phyloP scores from a whole-genome alignment of 2,113 vertebrate genomes.

The Proteles cristata region DNA sequence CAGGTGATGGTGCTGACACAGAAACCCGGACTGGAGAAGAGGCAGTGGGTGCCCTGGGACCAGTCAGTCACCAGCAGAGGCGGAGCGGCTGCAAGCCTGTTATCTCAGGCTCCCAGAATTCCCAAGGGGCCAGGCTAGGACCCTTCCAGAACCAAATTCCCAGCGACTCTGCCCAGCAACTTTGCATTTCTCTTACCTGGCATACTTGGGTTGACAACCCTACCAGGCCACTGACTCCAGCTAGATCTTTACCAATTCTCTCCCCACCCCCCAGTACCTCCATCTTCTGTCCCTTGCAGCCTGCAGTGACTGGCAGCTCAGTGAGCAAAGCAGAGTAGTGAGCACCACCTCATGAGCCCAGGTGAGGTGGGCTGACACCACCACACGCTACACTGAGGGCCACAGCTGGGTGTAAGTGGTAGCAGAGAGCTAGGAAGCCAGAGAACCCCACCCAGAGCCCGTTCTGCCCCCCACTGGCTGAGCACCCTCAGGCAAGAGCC shows the following conservation, averaged over 20 bases:
- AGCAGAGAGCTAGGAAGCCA: background rate
- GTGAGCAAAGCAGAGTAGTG: background rate
- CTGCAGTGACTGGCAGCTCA: background rate
- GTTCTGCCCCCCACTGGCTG: background rate
- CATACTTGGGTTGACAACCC: background rate
- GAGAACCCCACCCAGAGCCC: background rate
- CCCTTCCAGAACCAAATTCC: background rate
- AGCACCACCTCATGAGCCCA: background rate
- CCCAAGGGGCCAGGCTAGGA: background rate
- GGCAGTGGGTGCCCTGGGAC: background rate
- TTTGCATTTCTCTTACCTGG: background rate
- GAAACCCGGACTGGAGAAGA: background rate
- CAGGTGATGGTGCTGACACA: rapidly evolving
- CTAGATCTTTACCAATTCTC: background rate
- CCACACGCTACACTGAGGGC: background rate
- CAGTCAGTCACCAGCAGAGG: rapidly evolving
- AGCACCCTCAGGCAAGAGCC: background rate
- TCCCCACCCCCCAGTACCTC: background rate
- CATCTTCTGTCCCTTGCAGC: background rate
- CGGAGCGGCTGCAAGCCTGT: too few species aligned
- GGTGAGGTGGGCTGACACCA: background rate
- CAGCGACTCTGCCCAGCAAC: background rate
- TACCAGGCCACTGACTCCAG: too few species aligned
- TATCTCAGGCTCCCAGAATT: background rate
- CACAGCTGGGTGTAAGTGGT: background rate